Evolutionary conservation across 2,888 invertebrate species (phyloP).

Genomic region (Ryuthela nishihirai): DNA sequence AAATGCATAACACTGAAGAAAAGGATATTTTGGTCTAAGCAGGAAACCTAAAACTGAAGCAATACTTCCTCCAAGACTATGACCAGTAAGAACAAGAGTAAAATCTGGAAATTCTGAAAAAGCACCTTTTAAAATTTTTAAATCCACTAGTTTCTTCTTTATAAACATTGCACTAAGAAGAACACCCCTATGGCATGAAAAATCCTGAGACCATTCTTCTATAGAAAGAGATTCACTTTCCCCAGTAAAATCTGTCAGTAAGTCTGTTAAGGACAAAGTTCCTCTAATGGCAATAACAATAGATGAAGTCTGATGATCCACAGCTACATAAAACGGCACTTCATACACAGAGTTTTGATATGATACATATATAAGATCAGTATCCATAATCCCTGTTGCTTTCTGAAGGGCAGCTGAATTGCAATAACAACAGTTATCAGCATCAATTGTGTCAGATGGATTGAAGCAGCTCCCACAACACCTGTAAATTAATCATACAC

Average conservation of each 20-base stretch:
- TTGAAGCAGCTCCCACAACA: conserved; percentile 5
- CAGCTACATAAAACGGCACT: conserved; percentile 19
- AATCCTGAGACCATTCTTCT: neutral
- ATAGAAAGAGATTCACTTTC: conserved; percentile 2
- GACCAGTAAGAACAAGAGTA: conserved; percentile 20
- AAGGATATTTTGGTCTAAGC: conserved; percentile 11
- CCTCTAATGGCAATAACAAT: conserved; percentile 19
- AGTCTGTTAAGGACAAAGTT: conserved; percentile 17
- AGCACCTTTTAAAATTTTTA: conserved; percentile 7
- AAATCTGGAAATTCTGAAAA: conserved; percentile 15
- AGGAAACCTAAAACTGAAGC: conserved; percentile 16
- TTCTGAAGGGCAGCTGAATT: conserved; percentile 16
- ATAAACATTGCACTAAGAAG: conserved; percentile 21
- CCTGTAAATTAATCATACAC: no score
- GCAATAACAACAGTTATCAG: conserved; percentile 14
- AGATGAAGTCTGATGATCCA: conserved; percentile 11
- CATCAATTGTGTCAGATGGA: neutral
- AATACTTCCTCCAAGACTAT: conserved; percentile 27
- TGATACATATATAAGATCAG: conserved; percentile 20
- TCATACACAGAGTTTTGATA: conserved; percentile 14
- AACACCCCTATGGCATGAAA: conserved; percentile 18
- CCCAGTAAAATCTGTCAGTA: conserved; percentile 17
- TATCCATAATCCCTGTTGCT: conserved; percentile 7
- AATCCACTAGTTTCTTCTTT: conserved; percentile 15
- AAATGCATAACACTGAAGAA: conserved; percentile 20